Percentiles rank a stretch among this genome's conserved stretches.
Evolutionary conservation across 2,888 invertebrate species (phyloP).

Genomic region (Trachelus troglodyta): DNA sequence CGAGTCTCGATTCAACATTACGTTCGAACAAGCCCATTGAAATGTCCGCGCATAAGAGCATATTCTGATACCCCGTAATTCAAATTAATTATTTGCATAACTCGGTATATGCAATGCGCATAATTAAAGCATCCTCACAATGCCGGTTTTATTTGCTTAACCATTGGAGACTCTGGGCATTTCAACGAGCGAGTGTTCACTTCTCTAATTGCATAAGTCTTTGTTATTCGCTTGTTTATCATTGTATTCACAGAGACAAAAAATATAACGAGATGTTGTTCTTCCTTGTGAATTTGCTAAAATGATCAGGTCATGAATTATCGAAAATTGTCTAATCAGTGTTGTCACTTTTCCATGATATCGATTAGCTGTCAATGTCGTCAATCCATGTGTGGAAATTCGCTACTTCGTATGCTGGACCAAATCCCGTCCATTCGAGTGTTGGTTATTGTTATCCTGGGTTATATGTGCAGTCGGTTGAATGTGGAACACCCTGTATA

Average conservation of each 20-base stretch:
- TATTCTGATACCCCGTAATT: conserved; percentile 41
- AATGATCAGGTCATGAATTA: neutral
- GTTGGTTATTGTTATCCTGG: neutral
- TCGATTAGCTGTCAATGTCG: neutral
- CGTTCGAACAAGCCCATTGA: conserved; percentile 43
- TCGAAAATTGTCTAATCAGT: neutral
- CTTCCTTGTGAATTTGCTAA: neutral
- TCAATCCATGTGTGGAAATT: neutral
- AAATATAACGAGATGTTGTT: neutral
- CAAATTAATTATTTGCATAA: conserved; percentile 22
- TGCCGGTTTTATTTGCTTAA: neutral
- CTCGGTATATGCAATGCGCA: conserved; percentile 3
- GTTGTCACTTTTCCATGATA: neutral
- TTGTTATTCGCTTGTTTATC: neutral
- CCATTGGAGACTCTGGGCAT: neutral
- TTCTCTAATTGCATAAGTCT: neutral
- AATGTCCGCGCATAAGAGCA: conserved; percentile 47
- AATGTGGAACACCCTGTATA: neutral
- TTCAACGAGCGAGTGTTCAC: neutral
- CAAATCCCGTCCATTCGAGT: neutral
- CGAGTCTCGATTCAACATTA: conserved; percentile 26
- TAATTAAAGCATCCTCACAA: neutral
- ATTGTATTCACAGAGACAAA: neutral
- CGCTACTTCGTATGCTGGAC: neutral
- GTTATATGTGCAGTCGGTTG: neutral